Evolutionary conservation across 37 sponge, comb jelly and placozoan species (phyloP), one percentile per base, ranked within the genome.

Genomic region (Spongilla lacustris): DNA sequence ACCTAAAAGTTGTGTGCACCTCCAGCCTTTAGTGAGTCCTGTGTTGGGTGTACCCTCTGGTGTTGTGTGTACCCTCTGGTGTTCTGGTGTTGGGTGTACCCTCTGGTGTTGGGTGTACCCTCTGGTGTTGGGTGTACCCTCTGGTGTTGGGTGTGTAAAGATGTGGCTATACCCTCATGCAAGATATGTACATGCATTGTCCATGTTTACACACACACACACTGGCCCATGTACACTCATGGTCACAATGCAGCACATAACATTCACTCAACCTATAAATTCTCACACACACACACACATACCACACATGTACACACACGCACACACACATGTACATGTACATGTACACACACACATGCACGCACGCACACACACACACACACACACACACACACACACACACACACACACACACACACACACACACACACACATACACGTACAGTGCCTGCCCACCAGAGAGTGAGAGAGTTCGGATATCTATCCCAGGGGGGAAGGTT

Each of bases 1-100:
- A 96, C 67, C 85, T 98, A 73, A 91, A 86, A 41, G 78, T 96
- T 29, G 82, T 96, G 19, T 83, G 92, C 83, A 98, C 99, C 5
- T 87, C 98, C 36, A 92, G 93, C 73, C 86, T 95, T 0, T 91
- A 90, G 92, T 91, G 34, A 81, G 93, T 91, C 27, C 4, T 3
- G 70, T 75, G 76, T 30, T 32, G 5, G 36, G 33, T 75, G 41
- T 41, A 41, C 41, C 41, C 41, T 41, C 41, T 41, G 41, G 41
- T 41, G 41, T 41, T 41, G 6, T 3, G 41, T 41, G 41, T 41
- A 41, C 41, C 41, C 41, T 41, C 41, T 41, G 41, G 41, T 41
- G 41, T 41, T 41, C 41, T 41, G 41, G 41, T 41, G 41, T 41
- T 41, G 6, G 6, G 41, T 41, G 41, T 41, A 41, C 41, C 41